Percentiles rank a stretch among this genome's conserved stretches.
Conservation (phyloP, 2,113 vertebrate species). For the Notechis scutatus region DNA sequence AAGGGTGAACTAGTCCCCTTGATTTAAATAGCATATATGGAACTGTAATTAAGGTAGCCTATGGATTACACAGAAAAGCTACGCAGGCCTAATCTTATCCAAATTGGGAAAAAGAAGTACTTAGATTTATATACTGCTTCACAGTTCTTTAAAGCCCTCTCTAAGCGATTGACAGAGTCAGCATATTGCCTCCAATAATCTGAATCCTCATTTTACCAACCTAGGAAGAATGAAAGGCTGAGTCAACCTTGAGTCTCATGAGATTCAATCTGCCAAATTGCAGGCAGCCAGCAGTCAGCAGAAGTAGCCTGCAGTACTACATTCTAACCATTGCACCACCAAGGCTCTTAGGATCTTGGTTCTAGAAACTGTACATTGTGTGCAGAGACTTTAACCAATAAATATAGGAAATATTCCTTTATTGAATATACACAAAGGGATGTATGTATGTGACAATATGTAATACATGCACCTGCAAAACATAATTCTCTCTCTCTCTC, state of each 20-base stretch:
- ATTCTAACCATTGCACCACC: too few relatives aligned
- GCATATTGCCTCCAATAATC: too few relatives aligned
- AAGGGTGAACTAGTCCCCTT: not conserved
- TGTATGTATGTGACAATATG: not conserved
- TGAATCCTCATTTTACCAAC: too few relatives aligned
- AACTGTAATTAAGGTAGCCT: not conserved
- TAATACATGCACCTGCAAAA: not conserved
- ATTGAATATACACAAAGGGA: not conserved
- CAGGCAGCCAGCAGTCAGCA: too few relatives aligned
- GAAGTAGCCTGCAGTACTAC: too few relatives aligned
- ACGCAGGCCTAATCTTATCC: not conserved
- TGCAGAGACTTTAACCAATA: not conserved
- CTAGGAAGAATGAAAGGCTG: too few relatives aligned
- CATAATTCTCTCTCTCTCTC: not conserved
- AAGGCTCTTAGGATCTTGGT: not conserved
- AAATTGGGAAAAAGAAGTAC: not conserved
- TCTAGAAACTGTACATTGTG: not conserved
- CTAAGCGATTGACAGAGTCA: too few relatives aligned
- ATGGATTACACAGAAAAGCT: not conserved
- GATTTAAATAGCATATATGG: not conserved
- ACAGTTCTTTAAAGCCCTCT: too few relatives aligned
- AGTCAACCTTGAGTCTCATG: too few relatives aligned
- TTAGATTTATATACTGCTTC: too few relatives aligned
- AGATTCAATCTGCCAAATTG: too few relatives aligned
- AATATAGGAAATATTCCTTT: not conserved